phyloP scores from a whole-genome alignment of 53 echinoderm and acorn worm species.

The Mesocentrotus franciscanus region DNA sequence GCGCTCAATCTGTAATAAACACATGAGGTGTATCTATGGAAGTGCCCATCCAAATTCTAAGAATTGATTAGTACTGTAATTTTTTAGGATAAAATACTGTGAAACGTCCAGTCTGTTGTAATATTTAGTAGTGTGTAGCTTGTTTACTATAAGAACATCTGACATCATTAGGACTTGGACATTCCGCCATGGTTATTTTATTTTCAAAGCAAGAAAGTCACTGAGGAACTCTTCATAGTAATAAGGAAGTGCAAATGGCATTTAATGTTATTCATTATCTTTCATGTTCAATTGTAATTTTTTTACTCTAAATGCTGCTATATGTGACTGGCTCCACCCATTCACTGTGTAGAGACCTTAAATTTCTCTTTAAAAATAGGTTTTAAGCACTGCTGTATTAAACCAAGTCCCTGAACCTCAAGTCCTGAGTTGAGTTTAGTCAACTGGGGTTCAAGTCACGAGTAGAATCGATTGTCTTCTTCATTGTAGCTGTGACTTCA shows the following conservation, averaged over 20 bases:
- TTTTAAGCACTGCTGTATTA: not conserved
- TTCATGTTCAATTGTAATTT: not conserved
- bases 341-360: not conserved
- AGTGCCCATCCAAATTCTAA: no score
- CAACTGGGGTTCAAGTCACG: no score
- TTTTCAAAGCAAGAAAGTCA: not conserved
- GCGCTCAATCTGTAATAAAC: not conserved
- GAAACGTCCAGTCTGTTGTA: not conserved
- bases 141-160: not conserved
- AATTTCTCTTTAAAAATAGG: not conserved
- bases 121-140: not conserved
- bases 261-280: not conserved
- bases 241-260: not conserved
- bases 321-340: not conserved
- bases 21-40: no score
- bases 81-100: not conserved
- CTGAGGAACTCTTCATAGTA: not conserved
- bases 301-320: constrained; percentile 37
- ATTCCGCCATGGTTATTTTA: not conserved
- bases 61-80: not conserved
- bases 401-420: no score
- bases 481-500: no score
- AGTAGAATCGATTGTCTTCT: no score
- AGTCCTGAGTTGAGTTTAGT: not conserved
- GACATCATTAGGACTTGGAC: not conserved